Base-by-base conservation (phyloP, 1,140 invertebrate species). In the Teleogryllus occipitalis region DNA sequence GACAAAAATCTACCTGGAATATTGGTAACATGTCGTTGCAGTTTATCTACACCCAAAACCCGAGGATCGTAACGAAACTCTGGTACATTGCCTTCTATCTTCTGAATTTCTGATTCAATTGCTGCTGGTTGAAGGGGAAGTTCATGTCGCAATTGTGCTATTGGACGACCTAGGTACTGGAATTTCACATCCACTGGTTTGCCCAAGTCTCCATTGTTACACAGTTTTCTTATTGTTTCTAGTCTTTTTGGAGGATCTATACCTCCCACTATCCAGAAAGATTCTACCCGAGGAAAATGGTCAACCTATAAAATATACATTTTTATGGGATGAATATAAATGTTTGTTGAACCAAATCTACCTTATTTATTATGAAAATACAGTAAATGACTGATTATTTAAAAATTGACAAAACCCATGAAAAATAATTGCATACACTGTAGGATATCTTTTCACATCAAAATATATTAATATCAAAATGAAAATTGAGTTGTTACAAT, bases 261-360 rank as follows among this genome's bases (percentile, higher is more conserved):
- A 80, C 92, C 92, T 81, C 94, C 94, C 79, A 89, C 88, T 82
- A 88, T 89, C 95, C 95, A 96, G 85, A 93, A 94, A 75, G 94
- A 90, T 88, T 96, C 94, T 82, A 93, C 85, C 65, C 94, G 87
- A 8, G 94, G 92, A 81, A 93, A 89, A 84, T 89, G 87, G 85
- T 96, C 94, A 74, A 92, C 85, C 89, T 92, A 81, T 79, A 87
- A 86, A 81, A 79, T 75, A 80, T 81, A 76, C 75, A 78, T 65
- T n/a, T n/a, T 79, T 47, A 79, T 47, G 8, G 54, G 8, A 49
- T 74, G 76, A 80, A 12, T 39, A 49, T 15, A 48, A 75, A 76
- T 39, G 65, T 72, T 39, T 39, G 27, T 39, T 39, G 27, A 39
- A 39, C 1, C 27, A 39, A 39, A 39, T 39, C 1, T 39, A 39